Percentiles rank a stretch among this genome's conserved stretches.
Conservation (phyloP, 2,888 invertebrate genomes). For the Flexamia atlantica region DNA sequence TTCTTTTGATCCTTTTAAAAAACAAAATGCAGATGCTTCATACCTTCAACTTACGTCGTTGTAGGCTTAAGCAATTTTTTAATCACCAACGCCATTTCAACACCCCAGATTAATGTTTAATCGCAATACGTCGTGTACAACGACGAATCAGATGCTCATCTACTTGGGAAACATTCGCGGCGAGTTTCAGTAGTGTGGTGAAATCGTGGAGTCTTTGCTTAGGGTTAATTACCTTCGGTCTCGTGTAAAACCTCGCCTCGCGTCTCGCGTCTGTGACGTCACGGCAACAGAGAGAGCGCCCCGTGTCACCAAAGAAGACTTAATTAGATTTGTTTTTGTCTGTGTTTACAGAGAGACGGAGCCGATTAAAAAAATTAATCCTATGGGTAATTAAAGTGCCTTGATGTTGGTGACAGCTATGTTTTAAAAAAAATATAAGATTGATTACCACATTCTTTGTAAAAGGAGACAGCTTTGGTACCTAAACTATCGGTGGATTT, state of each 20-base stretch:
- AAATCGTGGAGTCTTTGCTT: constrained; percentile 31
- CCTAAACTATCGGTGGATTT: no score
- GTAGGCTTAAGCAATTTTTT: no score
- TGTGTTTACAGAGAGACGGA: neutral
- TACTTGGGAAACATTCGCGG: neutral
- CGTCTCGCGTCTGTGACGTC: neutral
- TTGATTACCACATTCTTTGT: no score
- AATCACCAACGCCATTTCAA: no score
- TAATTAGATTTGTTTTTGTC: neutral
- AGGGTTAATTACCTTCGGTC: neutral
- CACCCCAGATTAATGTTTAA: neutral
- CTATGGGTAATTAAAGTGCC: neutral
- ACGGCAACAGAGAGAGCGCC: neutral
- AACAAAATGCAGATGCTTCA: no score
- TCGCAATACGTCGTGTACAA: neutral
- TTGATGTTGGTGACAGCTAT: neutral
- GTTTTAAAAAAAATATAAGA: no score
- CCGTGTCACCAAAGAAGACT: neutral
- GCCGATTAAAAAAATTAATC: neutral
- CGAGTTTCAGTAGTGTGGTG: constrained; percentile 2
- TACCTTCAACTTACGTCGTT: no score
- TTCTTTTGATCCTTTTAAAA: no score
- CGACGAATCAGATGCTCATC: neutral
- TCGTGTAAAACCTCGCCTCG: constrained; percentile 18
- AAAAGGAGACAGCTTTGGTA: no score